Conservation (phyloP, 2,113 vertebrate species). For the Chloebia gouldiae region DNA sequence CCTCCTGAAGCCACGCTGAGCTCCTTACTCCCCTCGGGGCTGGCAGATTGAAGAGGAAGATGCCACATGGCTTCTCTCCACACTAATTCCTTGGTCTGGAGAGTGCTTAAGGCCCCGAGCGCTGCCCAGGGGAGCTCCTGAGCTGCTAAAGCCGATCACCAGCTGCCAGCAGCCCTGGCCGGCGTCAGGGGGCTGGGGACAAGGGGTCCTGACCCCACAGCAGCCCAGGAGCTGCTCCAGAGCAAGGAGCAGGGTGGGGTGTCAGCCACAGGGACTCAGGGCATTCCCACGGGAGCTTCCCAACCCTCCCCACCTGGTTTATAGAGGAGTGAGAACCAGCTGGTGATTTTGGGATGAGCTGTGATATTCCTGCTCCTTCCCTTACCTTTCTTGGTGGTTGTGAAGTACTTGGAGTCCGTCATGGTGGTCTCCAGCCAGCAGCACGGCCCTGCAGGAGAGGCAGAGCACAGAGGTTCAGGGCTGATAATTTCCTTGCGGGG, state of each 20-base stretch:
- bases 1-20: not conserved
- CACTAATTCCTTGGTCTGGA: not conserved
- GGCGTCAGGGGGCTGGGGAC: not conserved
- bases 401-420: slow-evolving; percentile 99
- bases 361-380: not conserved
- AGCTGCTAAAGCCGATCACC: not conserved
- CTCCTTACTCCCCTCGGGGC: not conserved
- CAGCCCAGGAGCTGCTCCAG: not conserved
- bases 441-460: slow-evolving; percentile 58
- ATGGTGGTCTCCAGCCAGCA: slow-evolving; percentile 79
- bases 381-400: slow-evolving; percentile 98
- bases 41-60: not conserved
- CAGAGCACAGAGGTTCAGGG: not conserved
- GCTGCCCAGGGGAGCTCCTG: not conserved
- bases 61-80: not conserved
- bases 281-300: not conserved
- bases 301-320: not conserved
- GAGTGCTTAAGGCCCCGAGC: not conserved
- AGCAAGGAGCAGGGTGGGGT: not conserved
- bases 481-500: not conserved
- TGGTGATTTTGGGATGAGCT: accelerated
- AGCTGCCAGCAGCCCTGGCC: not conserved
- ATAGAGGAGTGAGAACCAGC: not conserved
- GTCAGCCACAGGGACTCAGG: not conserved
- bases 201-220: not conserved